Evolutionary conservation across 2,888 invertebrate species (phyloP), one percentile per base, ranked within the genome.

Genomic region (Sicus ferrugineus): DNA sequence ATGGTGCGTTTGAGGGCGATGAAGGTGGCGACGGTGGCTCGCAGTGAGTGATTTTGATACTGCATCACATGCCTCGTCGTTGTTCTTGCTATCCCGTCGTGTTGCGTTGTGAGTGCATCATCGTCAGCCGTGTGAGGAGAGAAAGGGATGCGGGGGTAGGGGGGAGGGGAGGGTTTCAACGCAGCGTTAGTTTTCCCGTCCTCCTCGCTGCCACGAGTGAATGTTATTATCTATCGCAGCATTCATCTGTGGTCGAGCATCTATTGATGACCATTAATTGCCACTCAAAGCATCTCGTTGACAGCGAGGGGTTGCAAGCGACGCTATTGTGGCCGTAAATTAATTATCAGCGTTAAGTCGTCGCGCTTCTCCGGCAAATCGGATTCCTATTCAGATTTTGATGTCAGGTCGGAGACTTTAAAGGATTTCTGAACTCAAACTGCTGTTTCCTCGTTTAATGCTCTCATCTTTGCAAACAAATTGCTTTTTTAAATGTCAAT

Each of bases 231-330:
- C 34, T 54, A n/a, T 34, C 52, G 46, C 46, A 5, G 3, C 34
- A 65, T 65, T 54, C 54, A 66, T 66, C 38, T 38, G 54, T 28
- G 66, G 56, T 28, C 42, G 56, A 66, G 42, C 42, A 38, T 56
- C 38, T 42, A 66, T 66, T 66, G 56, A 56, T 66, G 66, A 42
- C 34, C 42, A 23, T 66, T 66, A 66, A 66, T 66, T 66, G 42
- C 5, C 21, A 31, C 28, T 31, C n/a, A 56, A 66, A 54, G 28
- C 26, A 26, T n/a, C n/a, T n/a, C n/a, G n/a, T n/a, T n/a, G n/a
- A n/a, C n/a, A n/a, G n/a, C n/a, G n/a, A n/a, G n/a, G n/a, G n/a
- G n/a, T n/a, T n/a, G n/a, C n/a, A n/a, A n/a, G n/a, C n/a, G n/a
- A n/a, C n/a, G n/a, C n/a, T n/a, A n/a, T n/a, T n/a, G n/a, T n/a